A percentile compares a stretch with the other conserved stretches of the same genome.
These are phyloP conservation scores for Manis javanica DNA, from an alignment of 2,797 vertebrate genomes.

Conservation along the genomic window DNA sequence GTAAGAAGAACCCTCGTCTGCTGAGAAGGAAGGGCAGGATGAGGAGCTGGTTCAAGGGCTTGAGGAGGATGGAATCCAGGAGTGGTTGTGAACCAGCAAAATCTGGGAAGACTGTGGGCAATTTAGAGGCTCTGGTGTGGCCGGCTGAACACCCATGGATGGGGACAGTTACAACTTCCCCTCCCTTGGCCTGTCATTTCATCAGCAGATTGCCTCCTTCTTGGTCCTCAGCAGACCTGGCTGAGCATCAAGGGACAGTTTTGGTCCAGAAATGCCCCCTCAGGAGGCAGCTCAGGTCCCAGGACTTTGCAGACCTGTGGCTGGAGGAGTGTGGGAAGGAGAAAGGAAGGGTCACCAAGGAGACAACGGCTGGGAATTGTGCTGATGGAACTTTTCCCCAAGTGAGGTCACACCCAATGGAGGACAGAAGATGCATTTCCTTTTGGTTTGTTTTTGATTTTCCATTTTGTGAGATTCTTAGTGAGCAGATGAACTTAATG, in stretches of 20 bases:
- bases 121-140: constrained; percentile 56
- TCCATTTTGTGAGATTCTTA: neutral
- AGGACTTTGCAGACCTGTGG: too few species aligned
- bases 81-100: neutral
- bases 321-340: neutral
- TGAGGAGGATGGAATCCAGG: neutral
- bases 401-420: neutral
- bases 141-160: neutral
- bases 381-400: neutral
- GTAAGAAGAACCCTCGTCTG: neutral
- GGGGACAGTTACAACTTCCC: neutral
- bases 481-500: too few species aligned
- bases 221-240: neutral
- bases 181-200: neutral
- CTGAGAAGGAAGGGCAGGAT: neutral
- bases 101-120: neutral
- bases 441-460: neutral
- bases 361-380: neutral
- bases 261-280: neutral
- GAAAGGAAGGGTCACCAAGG: neutral
- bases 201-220: neutral
- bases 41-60: neutral
- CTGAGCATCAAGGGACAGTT: neutral
- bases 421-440: neutral
- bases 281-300: neutral